Evolutionary conservation across 2,888 invertebrate genomes (phyloP), one percentile per base, ranked within the genome.

Genomic region (Drosophila anceps): DNA sequence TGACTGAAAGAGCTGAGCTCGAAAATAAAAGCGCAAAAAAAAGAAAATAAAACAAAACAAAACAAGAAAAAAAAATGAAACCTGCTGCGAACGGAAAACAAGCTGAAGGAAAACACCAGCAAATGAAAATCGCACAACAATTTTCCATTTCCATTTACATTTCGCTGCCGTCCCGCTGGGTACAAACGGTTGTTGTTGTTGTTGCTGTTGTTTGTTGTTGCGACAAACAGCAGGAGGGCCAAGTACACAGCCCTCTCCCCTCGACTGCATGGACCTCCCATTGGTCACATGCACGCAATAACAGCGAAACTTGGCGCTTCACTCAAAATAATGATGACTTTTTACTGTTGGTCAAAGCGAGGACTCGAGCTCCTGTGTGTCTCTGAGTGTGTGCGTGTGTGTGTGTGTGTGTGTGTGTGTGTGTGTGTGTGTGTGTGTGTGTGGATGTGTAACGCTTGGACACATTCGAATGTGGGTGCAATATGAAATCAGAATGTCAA

Each of bases 311-410:
- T 46, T 67, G 33, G 46, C 61, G 67, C 53, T 31, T 62, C 57
- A 41, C 55, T 64, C 63, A 69, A 73, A 69, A 44, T 61, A 53
- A 61, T 64, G 69, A 73, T 74, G 73, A 74, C 57, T 74, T 73
- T 64, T 9, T 46, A 57, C 41, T 51, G 58, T 67, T 43, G 57
- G 63, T 53, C 62, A 54, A 69, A 50, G 37, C 39, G 27, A 50
- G 50, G n/a, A 12, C 33, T 31, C 24, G 20, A 8, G n/a, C 8
- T 15, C 3, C 6, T 27, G 13, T 37, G 35, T 44, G 37, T 29
- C n/a, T n/a, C n/a, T n/a, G n/a, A n/a, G n/a, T n/a, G n/a, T n/a
- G n/a, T n/a, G n/a, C n/a, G 9, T 29, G 13, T 2, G 29, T 15
- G 18, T 20, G 18, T 20, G 46, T 10, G 3, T 37, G 13, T 8